These are phyloP conservation scores for Diachrysia chrysitis DNA, from an alignment of 2,888 invertebrate species.

Conservation along the genomic window DNA sequence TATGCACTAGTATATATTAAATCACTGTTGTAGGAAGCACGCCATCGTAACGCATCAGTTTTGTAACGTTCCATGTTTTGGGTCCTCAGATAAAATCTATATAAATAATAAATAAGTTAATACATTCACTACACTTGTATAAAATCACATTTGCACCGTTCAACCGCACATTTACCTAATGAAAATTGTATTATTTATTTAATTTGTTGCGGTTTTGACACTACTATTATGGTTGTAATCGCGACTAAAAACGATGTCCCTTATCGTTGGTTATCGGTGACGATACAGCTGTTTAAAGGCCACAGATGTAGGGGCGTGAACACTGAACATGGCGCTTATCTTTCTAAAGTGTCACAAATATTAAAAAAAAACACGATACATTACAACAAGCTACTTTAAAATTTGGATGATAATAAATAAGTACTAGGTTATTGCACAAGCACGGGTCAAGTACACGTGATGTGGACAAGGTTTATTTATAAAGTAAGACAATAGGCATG, in stretches of 20 bases:
- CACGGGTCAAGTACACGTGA: background rate
- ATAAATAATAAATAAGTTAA: conserved; percentile 75
- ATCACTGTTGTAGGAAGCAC: conserved; percentile 80
- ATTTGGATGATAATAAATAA: conserved; percentile 2
- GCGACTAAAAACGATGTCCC: conserved; percentile 52
- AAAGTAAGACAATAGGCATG: conserved; percentile 1
- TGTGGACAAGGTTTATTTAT: background rate
- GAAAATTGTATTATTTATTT: conserved; percentile 54
- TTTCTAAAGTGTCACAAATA: conserved; percentile 23
- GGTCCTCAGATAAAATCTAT: conserved; percentile 66
- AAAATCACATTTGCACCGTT: conserved; percentile 83
- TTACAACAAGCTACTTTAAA: conserved; percentile 12
- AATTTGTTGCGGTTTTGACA: conserved; percentile 46
- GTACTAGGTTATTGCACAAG: conserved; percentile 1
- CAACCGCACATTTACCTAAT: conserved; percentile 74
- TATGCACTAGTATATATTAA: conserved; percentile 72
- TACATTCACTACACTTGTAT: conserved; percentile 80
- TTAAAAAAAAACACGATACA: conserved; percentile 22
- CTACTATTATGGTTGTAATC: conserved; percentile 56
- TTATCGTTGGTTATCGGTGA: conserved; percentile 56
- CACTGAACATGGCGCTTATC: conserved; percentile 28
- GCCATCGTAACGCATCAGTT: conserved; percentile 73
- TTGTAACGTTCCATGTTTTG: conserved; percentile 82
- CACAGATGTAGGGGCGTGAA: conserved; percentile 39
- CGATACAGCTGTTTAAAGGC: conserved; percentile 60